phyloP scores from a whole-genome alignment of 2,113 vertebrate genomes.

The Oriolus oriolus region DNA sequence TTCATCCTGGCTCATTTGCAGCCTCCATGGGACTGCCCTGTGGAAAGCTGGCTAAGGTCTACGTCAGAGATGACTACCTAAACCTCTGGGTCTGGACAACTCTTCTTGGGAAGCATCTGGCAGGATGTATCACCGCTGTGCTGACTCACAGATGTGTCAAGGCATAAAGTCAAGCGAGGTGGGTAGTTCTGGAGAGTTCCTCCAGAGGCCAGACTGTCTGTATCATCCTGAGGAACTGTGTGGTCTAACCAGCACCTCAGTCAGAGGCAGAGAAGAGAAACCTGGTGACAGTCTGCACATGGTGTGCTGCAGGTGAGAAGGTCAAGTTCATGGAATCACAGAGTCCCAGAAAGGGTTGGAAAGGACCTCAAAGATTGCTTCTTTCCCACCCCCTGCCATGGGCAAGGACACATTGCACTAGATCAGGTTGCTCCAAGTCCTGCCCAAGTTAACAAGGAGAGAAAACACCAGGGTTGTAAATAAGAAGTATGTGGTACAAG shows the following conservation, averaged over 20 bases:
- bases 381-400: background rate
- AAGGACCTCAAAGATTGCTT: background rate
- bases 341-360: background rate
- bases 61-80: slow-evolving; percentile 30
- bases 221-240: background rate
- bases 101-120: background rate
- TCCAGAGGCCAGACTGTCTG: background rate
- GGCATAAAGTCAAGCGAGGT: background rate
- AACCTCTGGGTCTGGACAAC: background rate
- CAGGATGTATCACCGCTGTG: background rate
- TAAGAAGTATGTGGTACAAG: background rate
- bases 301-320: background rate
- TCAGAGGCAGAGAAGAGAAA: background rate
- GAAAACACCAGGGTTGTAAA: background rate
- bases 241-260: background rate
- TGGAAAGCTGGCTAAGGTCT: background rate
- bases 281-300: background rate
- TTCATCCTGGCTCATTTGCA: background rate
- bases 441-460: background rate
- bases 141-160: slow-evolving; percentile 51
- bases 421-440: background rate
- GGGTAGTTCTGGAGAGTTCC: background rate
- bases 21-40: background rate
- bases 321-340: background rate
- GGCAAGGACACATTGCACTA: background rate